Conservation (phyloP, 2,113 vertebrate species). For the Aphelocoma coerulescens region DNA sequence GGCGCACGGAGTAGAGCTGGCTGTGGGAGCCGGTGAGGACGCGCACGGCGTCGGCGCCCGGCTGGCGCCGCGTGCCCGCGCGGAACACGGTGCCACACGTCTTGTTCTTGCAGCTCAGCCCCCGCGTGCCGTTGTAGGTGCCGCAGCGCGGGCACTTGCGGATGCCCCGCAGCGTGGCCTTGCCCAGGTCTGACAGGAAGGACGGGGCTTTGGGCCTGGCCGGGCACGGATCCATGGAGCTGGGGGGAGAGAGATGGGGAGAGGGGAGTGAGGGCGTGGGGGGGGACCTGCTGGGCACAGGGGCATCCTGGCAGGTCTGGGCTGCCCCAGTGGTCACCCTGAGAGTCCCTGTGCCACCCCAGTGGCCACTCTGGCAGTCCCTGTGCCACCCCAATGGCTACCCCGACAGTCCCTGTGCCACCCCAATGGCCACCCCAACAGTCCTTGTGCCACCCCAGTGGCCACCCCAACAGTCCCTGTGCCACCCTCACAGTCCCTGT, state of each 20-base stretch:
- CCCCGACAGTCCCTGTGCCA: background rate
- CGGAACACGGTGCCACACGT: slow-evolving; percentile 86
- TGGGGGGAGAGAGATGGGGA: background rate
- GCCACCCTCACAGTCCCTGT: too few species aligned
- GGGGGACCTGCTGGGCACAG: background rate
- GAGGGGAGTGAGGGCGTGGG: fast-evolving
- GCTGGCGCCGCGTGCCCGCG: slow-evolving; percentile 66
- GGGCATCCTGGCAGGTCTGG: background rate
- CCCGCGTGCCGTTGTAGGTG: slow-evolving; percentile 90
- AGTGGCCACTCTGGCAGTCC: background rate
- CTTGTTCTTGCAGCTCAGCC: slow-evolving; percentile 95
- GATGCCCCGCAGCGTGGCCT: slow-evolving; percentile 88
- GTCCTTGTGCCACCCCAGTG: too few species aligned
- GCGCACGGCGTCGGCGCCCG: slow-evolving; percentile 76
- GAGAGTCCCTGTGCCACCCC: background rate
- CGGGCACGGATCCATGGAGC: slow-evolving; percentile 67
- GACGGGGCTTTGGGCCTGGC: slow-evolving; percentile 76
- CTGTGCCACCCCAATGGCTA: background rate
- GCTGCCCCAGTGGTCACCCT: fast-evolving
- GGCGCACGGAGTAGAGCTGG: slow-evolving; percentile 87
- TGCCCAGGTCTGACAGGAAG: slow-evolving; percentile 88
- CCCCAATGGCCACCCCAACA: too few species aligned
- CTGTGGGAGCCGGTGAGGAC: slow-evolving; percentile 75
- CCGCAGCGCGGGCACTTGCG: slow-evolving; percentile 88
- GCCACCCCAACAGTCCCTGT: too few species aligned